These are phyloP conservation scores for Halocynthia roretzi DNA, from an alignment of 23 tunicate genomes.

Conservation along the genomic window DNA sequence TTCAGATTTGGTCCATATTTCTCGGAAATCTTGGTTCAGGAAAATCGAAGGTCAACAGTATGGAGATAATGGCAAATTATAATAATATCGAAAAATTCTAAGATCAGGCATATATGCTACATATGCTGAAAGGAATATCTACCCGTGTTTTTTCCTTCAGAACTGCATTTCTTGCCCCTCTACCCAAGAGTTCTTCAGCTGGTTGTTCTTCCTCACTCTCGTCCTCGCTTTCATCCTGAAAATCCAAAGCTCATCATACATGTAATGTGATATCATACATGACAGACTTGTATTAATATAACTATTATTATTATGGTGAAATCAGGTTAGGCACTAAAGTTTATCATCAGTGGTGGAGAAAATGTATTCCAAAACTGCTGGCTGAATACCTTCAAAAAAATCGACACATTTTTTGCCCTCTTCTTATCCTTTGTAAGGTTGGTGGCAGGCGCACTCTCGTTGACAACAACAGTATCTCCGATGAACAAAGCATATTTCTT, in stretches of 20 bases:
- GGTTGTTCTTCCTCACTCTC: slow-evolving; percentile 63
- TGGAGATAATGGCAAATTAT: background rate
- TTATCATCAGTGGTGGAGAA: too few relatives aligned
- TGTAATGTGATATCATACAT: too few relatives aligned
- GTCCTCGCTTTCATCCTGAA: slow-evolving; percentile 83
- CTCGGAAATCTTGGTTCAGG: too few relatives aligned
- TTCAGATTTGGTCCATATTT: too few relatives aligned
- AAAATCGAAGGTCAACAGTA: too few relatives aligned
- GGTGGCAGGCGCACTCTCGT: slow-evolving; percentile 45
- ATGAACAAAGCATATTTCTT: slow-evolving; percentile 81
- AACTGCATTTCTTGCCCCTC: slow-evolving; percentile 90
- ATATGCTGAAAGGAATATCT: background rate
- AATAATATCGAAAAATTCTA: background rate
- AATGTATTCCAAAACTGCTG: too few relatives aligned
- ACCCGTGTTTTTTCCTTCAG: slow-evolving; percentile 87
- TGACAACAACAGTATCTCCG: slow-evolving; percentile 77
- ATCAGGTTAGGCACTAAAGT: too few relatives aligned
- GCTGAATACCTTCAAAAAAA: slow-evolving; percentile 65
- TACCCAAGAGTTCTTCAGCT: slow-evolving; percentile 65
- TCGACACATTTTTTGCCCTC: slow-evolving; percentile 85
- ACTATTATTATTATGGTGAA: too few relatives aligned
- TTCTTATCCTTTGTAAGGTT: slow-evolving; percentile 70
- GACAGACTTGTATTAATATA: too few relatives aligned
- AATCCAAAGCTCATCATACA: background rate
- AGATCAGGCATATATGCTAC: background rate